Evolutionary conservation across 2,888 invertebrate species (phyloP).

Genomic region (Spicauda simplicius): DNA sequence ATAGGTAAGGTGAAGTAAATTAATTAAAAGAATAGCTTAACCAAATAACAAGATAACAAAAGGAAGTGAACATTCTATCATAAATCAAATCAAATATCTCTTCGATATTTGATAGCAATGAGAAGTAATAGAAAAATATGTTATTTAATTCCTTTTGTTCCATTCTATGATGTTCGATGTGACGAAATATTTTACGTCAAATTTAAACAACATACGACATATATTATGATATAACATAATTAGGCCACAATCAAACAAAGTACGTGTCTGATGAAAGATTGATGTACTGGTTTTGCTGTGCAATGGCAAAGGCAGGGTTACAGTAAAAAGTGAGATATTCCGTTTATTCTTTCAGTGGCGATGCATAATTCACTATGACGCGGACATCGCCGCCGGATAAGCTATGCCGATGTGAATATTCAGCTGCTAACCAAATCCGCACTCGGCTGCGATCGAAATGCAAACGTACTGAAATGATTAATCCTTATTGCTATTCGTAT

Average conservation of each 20-base stretch:
- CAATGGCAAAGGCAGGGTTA: neutral
- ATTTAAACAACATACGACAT: no score
- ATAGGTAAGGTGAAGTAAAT: no score
- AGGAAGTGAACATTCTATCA: no score
- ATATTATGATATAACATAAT: no score
- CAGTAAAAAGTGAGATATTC: neutral
- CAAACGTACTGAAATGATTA: neutral
- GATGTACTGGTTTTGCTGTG: neutral
- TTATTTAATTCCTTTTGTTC: no score
- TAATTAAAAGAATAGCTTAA: no score
- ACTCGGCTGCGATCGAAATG: neutral
- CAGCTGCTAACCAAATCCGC: conserved; percentile 33
- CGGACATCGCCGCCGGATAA: conserved; percentile 38
- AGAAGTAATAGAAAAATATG: no score
- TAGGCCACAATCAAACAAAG: neutral
- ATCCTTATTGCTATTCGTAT: neutral
- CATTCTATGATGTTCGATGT: no score
- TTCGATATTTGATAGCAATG: no score
- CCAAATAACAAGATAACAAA: no score
- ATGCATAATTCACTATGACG: conserved; percentile 2
- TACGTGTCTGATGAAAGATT: neutral
- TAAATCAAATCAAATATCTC: no score
- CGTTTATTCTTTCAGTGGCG: neutral
- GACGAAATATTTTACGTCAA: no score
- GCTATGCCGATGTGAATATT: conserved; percentile 42